Evolutionary conservation across 2,113 vertebrate species (phyloP), one percentile per base, ranked within the genome.

Genomic region (Pantherophis guttatus): DNA sequence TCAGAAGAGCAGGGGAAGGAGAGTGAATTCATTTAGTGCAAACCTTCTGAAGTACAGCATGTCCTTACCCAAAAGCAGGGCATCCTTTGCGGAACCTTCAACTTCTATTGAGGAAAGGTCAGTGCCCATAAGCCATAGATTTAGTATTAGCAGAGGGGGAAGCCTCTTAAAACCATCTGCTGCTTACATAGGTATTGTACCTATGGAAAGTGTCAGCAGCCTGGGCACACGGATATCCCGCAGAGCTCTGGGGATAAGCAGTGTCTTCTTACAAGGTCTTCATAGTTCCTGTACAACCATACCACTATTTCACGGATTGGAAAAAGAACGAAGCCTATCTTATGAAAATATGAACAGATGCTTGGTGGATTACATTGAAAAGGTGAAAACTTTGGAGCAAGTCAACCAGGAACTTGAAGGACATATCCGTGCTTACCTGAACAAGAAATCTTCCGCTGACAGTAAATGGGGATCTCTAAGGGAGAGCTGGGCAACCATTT

Each of bases 221-320:
- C 96, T 99, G 95, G 98, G 98, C 81, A 98, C 98, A 2, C 98
- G 98, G 0, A 98, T 99, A 94, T 99, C 98, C 92, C 98, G 99
- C 91, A 97, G 99, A 26, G 99, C 98, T 59, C 97, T 99, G 96
- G 98, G 99, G 91, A 99, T 99, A 96, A 99, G 99, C 98, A 99
- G 98, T 21, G 98, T 99, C 93, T 99, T 99, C 97, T 96, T 99
- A 59, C 99, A 99, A 95, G 98, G 98, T 0, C 97, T 99, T 87
- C 97, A 98, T 95, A 99, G 98, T 97, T 98, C 98, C 70, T 95
- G 98, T 0, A 94, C 96, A 1, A 90, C 97, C 0, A 96, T 98
- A 0, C 97, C 98, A 0, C 91, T 98, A 1, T 93, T 98, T 55
- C 96, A 97, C 0, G 96, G 96, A 13, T 92, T 98, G 58, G 98